Base-by-base conservation (phyloP, 53 echinoderm and acorn worm species). In the Pentamera pediparva region DNA sequence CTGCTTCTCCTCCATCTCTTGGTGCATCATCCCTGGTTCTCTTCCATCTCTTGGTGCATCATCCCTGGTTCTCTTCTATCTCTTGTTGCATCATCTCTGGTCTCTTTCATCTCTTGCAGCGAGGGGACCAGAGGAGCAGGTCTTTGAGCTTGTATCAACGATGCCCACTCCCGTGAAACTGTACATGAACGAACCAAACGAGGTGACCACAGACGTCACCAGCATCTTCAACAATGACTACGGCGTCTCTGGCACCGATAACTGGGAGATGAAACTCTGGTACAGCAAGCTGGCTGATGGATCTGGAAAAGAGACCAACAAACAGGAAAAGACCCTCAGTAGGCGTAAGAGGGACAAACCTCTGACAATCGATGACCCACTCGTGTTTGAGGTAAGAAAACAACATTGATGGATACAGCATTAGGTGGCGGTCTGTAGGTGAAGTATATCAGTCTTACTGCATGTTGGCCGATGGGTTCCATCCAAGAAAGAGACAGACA, bases 221-320 rank as follows among this genome's bases (percentile, higher is more conserved):
- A 39, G 40, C 15, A 29, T 41, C 5, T 67, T 40, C 4, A 45
- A 67, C 18, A 45, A 40, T 25, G 67, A 67, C 47, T 67, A 67
- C 25, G 67, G 67, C 5, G 67, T 67, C 40, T 17, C 40, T 30
- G 67, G 67, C 47, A 67, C 26, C 26, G 67, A 67, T 31, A 67
- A 67, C 19, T 67, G 67, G 67, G 67, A 67, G 39, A 45, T 67
- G 41, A 27, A 40, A 12, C 15, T 67, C 20, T 67, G 67, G 67
- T 67, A 67, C 7, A 40, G 40, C 20, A 67, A 67, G 38, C 15
- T 26, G 31, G 28, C 43, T 0, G 67, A 67, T 13, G 67, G 67
- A 12, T 67, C 67, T 41, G 67, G 67, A 15, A 67, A 41, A 67
- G 4, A 43, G 45, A 43, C 67, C 29, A 30, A 47, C 45, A 12